These are phyloP conservation scores for Stercorarius parasiticus DNA, from an alignment of 2,113 vertebrate genomes.

Conservation along the genomic window DNA sequence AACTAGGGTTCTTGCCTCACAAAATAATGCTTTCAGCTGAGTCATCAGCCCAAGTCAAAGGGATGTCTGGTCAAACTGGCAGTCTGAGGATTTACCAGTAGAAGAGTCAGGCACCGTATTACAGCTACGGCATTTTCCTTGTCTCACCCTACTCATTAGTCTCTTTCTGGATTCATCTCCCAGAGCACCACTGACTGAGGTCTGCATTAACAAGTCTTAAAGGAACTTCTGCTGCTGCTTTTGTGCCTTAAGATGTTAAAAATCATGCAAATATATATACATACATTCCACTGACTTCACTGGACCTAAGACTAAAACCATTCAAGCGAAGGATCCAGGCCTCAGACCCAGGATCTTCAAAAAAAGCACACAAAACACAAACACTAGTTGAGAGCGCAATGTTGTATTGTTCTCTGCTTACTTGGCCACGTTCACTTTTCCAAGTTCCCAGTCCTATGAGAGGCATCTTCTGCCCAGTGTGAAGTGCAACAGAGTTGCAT, in stretches of 20 bases:
- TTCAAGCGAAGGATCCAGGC: not conserved
- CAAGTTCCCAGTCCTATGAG: conserved; percentile 94
- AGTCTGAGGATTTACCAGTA: not conserved
- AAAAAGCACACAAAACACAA: not conserved
- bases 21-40: not conserved
- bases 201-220: not conserved
- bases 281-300: not conserved
- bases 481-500: conserved; percentile 77
- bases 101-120: not conserved
- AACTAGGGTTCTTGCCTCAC: not conserved
- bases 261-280: not conserved
- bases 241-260: not conserved
- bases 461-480: conserved; percentile 93
- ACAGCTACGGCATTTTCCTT: not conserved
- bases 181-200: not conserved
- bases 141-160: not conserved
- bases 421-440: conserved; percentile 93
- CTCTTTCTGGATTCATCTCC: not conserved
- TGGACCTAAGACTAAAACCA: not conserved
- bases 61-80: not conserved
- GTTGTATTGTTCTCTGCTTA: conserved; percentile 43
- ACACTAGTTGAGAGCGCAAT: not conserved
- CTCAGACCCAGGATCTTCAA: not conserved
- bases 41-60: not conserved
- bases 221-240: not conserved